Percentiles rank a stretch among this genome's conserved stretches.
Evolutionary conservation across 2,797 vertebrate genomes (phyloP).

Genomic region (Falco peregrinus): DNA sequence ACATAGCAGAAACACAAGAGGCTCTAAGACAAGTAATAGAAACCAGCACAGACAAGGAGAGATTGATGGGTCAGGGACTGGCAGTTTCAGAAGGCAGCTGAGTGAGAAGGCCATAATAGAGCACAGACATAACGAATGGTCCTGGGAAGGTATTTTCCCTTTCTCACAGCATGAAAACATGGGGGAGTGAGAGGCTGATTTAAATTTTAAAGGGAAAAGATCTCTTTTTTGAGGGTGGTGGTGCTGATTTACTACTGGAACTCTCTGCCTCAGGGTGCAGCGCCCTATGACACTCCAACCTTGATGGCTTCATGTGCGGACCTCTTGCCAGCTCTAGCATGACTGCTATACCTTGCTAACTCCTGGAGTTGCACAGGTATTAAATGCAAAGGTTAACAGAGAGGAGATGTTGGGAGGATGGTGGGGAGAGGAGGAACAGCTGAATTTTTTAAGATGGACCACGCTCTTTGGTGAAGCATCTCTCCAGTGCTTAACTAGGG

Average conservation of each 20-base stretch:
- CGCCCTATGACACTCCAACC: neutral
- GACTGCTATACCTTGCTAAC: neutral
- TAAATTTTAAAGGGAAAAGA: neutral
- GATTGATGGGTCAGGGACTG: neutral
- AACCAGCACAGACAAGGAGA: neutral
- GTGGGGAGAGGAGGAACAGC: neutral
- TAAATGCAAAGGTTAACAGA: neutral
- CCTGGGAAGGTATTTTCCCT: neutral
- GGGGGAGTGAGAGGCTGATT: neutral
- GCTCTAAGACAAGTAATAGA: neutral
- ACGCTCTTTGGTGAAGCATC: neutral
- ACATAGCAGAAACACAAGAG: neutral
- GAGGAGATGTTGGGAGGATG: neutral
- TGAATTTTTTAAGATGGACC: neutral
- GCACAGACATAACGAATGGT: neutral
- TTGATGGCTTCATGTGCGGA: accelerated
- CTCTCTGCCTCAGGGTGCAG: neutral
- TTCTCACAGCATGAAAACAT: neutral
- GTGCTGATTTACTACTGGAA: neutral
- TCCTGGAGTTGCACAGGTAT: neutral
- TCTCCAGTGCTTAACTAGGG: neutral
- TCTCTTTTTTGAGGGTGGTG: neutral
- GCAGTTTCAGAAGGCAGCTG: neutral
- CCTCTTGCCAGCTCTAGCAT: neutral
- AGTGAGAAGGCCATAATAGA: neutral